Conservation (phyloP, 2,888 invertebrate genomes). For the Dorcus hopei region DNA sequence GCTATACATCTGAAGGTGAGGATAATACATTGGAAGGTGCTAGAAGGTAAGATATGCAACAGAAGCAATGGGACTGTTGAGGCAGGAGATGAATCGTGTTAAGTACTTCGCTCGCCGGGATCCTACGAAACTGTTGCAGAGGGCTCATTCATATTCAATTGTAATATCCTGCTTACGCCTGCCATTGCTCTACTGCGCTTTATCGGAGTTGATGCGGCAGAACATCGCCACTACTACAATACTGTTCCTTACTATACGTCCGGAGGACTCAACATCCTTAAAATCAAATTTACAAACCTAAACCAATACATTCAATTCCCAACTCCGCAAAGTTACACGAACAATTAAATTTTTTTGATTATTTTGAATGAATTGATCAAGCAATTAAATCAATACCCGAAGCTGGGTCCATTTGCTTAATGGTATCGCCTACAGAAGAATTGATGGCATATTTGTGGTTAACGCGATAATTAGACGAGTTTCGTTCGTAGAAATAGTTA, state of each 20-base stretch:
- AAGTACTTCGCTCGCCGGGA: conserved; percentile 27
- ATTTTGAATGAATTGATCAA: no score
- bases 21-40: neutral
- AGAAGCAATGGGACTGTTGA: conserved; percentile 26
- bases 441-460: no score
- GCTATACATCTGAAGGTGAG: neutral
- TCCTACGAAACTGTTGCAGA: conserved; percentile 27
- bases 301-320: no score
- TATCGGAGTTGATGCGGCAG: conserved; percentile 18
- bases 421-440: no score
- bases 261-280: no score
- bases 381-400: no score
- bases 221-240: conserved; percentile 9
- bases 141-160: conserved; percentile 42
- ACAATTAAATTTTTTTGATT: no score
- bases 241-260: neutral
- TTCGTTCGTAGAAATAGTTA: no score
- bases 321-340: no score
- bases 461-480: no score
- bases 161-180: conserved; percentile 36
- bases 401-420: no score
- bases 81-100: conserved; percentile 35
- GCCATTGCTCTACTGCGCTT: conserved; percentile 18
- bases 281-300: no score
- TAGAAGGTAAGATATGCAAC: conserved; percentile 21